Base-by-base conservation (phyloP, 2,797 vertebrate genomes). In the Sebastes hubbsi region DNA sequence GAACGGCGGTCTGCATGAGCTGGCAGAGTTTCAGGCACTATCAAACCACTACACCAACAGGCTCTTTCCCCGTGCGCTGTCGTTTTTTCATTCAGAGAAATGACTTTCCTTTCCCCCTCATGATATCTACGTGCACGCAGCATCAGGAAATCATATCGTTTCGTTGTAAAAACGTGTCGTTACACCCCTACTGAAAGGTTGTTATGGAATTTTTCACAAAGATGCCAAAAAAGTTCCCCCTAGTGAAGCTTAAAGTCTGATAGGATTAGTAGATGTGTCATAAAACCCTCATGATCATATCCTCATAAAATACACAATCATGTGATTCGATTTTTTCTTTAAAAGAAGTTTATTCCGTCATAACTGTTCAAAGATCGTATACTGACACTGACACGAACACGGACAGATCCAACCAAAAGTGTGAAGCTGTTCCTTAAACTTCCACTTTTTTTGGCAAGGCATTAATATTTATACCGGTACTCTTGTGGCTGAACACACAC, bases 401-500 rank as follows among this genome's bases (percentile, higher is more conserved):
- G 18, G 49, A 62, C 14, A 18, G 46, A 64, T 81, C 59, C 62
- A 20, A 27, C 24, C 34, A 14, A 59, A 4, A 13, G 32, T 9
- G 6, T 22, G 54, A 69, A 64, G 30, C 68, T 59, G 27, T 60
- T 72, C 29, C 61, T 38, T 78, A 74, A 86, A 79, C 7, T n/a
- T 62, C 22, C 56, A 24, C 56, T 80, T 78, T 46, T 79, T 30
- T 54, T 38, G 36, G 52, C 4, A 2, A 3, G 20, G 38, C 61
- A 75, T 87, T 65, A 71, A 82, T 83, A 87, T 87, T 82, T 69
- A 83, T 70, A 42, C 49, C 38, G 0, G 58, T 24, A 24, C 24
- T 24, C 24, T 24, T 24, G 24, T 2, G 24, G 24, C 24, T 24
- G 24, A 4, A n/a, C 77, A 29, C 73, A 38, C 75, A 34, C 46